A percentile compares a stretch with the other conserved stretches of the same genome.
These are phyloP conservation scores for Euglossa dilemma DNA, from an alignment of 1,140 invertebrate species.

Conservation along the genomic window DNA sequence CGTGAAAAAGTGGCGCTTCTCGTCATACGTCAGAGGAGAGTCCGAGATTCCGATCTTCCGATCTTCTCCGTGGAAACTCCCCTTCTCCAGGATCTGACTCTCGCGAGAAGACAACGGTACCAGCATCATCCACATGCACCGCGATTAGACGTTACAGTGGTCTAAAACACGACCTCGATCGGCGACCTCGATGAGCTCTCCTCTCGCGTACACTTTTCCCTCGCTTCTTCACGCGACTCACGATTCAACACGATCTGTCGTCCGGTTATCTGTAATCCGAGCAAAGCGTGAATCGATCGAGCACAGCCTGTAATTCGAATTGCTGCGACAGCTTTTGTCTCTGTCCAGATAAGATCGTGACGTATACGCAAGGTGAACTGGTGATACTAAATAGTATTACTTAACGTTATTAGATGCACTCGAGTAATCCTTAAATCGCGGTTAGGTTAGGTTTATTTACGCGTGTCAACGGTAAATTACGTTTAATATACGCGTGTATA, in stretches of 20 bases:
- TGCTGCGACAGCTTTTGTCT: too few species aligned
- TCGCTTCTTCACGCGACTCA: not conserved
- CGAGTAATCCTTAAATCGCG: too few species aligned
- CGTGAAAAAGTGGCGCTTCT: not conserved
- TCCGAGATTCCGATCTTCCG: slow-evolving; percentile 3
- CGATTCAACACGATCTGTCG: not conserved
- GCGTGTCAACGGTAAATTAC: too few species aligned
- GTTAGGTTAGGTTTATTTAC: too few species aligned
- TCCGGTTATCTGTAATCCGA: not conserved
- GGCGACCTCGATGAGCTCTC: slow-evolving; percentile 68
- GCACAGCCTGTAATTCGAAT: not conserved
- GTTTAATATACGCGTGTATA: too few species aligned
- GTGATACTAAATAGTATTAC: too few species aligned
- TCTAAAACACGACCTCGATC: slow-evolving; percentile 65
- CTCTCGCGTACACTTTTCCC: slow-evolving; percentile 1
- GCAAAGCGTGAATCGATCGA: not conserved
- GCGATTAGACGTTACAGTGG: slow-evolving; percentile 50
- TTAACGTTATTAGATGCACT: too few species aligned
- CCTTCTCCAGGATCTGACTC: slow-evolving; percentile 3
- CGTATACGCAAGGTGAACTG: too few species aligned
- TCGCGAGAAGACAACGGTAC: slow-evolving; percentile 54
- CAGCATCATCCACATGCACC: slow-evolving; percentile 50
- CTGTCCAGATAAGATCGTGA: too few species aligned
- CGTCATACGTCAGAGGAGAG: slow-evolving; percentile 26
- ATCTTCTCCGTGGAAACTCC: not conserved